A percentile compares a stretch with the other conserved stretches of the same genome.
Evolutionary conservation across 2,797 vertebrate species (phyloP).

Genomic region (Gymnoscopelus microlampas): DNA sequence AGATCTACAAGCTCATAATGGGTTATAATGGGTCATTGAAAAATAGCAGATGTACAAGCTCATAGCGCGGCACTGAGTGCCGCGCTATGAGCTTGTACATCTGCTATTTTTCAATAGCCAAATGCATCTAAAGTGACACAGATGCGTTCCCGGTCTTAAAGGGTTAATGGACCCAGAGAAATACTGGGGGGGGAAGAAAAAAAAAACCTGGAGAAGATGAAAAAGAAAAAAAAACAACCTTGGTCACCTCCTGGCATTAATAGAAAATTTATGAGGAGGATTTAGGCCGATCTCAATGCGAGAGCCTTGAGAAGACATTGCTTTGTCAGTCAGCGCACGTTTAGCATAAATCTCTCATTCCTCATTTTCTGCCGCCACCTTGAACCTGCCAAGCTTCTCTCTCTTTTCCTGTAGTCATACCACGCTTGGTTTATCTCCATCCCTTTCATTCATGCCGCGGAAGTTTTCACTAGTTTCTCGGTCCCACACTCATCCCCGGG

Average conservation of each 20-base stretch:
- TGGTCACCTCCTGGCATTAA: constrained; percentile 79
- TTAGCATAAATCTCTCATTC: constrained; percentile 78
- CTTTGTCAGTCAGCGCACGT: constrained; percentile 80
- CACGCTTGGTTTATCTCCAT: constrained; percentile 33
- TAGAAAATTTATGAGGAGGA: constrained; percentile 80
- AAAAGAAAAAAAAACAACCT: constrained; percentile 75
- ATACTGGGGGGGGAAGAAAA: constrained; percentile 23
- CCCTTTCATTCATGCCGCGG: constrained; percentile 13
- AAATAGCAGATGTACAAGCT: too few relatives aligned
- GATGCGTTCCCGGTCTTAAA: too few relatives aligned
- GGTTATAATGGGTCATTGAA: too few relatives aligned
- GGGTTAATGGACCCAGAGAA: constrained; percentile 69
- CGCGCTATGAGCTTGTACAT: too few relatives aligned
- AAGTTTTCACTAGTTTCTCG: constrained; percentile 1
- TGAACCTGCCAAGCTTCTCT: constrained; percentile 64
- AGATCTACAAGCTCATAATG: too few relatives aligned
- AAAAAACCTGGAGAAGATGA: constrained; percentile 49
- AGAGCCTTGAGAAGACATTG: constrained; percentile 74
- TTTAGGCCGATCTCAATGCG: constrained; percentile 73
- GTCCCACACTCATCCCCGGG: too few relatives aligned
- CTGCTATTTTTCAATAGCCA: too few relatives aligned
- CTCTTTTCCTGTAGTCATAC: constrained; percentile 37
- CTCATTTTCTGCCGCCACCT: constrained; percentile 61
- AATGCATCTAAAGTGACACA: not conserved
- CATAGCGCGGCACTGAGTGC: too few relatives aligned